Conservation (phyloP, 2,113 vertebrate genomes). For the Crotalus horridus region DNA sequence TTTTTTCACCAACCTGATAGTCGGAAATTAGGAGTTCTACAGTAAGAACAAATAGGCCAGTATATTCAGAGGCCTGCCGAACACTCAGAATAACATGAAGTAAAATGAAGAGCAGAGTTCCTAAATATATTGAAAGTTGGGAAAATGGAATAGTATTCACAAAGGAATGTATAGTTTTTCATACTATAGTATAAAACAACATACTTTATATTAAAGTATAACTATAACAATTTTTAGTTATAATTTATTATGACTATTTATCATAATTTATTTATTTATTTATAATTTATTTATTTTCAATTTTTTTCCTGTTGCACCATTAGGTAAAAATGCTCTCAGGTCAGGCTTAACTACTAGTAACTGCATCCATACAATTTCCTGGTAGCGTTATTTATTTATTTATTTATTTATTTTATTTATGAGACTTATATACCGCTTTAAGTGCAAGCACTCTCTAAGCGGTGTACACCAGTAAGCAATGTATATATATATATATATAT, state of each 20-base stretch:
- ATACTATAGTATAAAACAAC: neutral
- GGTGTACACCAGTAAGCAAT: too few relatives aligned
- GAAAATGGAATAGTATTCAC: neutral
- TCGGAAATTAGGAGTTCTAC: neutral
- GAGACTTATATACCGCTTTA: too few relatives aligned
- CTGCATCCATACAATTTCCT: neutral
- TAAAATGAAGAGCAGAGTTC: neutral
- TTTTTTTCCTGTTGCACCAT: neutral
- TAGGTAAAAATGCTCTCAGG: neutral
- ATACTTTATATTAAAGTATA: neutral
- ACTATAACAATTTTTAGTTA: neutral
- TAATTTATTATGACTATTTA: too few relatives aligned
- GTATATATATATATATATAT: too few relatives aligned
- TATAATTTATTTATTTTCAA: neutral
- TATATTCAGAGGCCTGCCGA: neutral
- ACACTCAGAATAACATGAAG: neutral
- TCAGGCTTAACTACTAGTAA: neutral
- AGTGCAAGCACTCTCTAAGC: too few relatives aligned
- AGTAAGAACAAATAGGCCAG: neutral
- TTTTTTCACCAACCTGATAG: neutral
- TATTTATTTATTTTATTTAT: too few relatives aligned
- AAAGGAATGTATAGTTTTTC: neutral
- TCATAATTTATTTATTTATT: too few relatives aligned
- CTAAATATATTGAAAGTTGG: neutral
- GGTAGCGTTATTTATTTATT: neutral